Percentiles rank a stretch among this genome's conserved stretches.
These are phyloP conservation scores for Dasypogon diadema DNA, from an alignment of 2,888 invertebrate genomes.

Conservation along the genomic window DNA sequence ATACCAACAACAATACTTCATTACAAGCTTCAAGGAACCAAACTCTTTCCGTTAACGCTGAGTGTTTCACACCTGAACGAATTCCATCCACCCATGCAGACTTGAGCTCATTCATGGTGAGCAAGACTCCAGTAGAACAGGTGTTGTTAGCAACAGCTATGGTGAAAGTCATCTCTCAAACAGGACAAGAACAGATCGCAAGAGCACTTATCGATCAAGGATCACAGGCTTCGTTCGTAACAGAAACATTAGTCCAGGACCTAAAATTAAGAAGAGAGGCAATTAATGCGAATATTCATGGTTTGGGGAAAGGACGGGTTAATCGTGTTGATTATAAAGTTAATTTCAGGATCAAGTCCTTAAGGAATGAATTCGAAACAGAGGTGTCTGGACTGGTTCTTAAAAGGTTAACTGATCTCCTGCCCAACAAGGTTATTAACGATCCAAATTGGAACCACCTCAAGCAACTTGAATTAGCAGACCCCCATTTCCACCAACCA, in stretches of 20 bases:
- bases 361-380: background rate
- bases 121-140: too few relatives aligned
- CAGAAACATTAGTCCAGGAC: background rate
- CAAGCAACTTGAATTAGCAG: background rate
- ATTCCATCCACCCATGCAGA: too few relatives aligned
- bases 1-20: too few relatives aligned
- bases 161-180: background rate
- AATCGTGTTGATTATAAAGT: background rate
- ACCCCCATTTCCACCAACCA: slow-evolving; percentile 31
- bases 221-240: background rate
- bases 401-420: background rate
- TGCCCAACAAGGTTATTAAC: background rate
- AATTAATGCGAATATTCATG: background rate
- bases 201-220: slow-evolving; percentile 6
- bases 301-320: background rate
- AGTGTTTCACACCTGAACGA: too few relatives aligned
- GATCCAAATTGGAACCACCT: background rate
- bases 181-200: background rate
- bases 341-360: background rate
- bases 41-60: too few relatives aligned
- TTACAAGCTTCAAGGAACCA: too few relatives aligned
- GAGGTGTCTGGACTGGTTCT: background rate
- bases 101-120: background rate
- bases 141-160: background rate
- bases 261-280: background rate